A percentile compares a stretch with the other conserved stretches of the same genome.
Evolutionary conservation across 2,113 vertebrate species (phyloP).

Genomic region (Gobius niger): DNA sequence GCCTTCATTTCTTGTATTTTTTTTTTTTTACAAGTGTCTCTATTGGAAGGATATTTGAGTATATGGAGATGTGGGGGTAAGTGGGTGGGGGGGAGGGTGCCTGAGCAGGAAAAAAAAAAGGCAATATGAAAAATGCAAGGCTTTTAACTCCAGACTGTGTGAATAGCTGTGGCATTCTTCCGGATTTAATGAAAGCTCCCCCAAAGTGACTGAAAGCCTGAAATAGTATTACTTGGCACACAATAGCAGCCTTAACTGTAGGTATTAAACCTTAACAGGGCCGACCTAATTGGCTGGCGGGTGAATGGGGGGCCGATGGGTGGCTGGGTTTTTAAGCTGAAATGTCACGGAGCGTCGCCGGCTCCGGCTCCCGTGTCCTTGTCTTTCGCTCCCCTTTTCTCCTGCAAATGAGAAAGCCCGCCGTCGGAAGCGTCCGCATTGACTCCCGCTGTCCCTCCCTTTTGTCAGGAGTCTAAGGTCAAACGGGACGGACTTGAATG

Average conservation of each 20-base stretch:
- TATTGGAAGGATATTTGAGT: conserved; percentile 52
- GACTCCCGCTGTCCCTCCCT: conserved; percentile 33
- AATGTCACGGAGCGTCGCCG: conserved; percentile 61
- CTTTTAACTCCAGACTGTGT: conserved; percentile 59
- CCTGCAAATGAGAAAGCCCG: conserved; percentile 63
- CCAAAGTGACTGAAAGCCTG: conserved; percentile 69
- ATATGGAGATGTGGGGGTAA: conserved; percentile 29
- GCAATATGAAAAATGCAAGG: conserved; percentile 48
- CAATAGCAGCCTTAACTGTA: conserved; percentile 75
- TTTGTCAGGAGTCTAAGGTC: conserved; percentile 44
- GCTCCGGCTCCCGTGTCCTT: conserved; percentile 37
- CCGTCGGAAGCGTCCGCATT: conserved; percentile 64
- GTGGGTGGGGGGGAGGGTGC: conserved; percentile 3
- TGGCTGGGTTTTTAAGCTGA: conserved; percentile 52
- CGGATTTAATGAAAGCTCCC: conserved; percentile 75
- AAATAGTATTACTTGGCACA: conserved; percentile 71
- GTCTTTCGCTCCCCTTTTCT: conserved; percentile 45
- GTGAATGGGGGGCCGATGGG: conserved; percentile 59
- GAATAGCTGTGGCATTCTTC: conserved; percentile 73
- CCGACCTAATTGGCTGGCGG: conserved; percentile 71
- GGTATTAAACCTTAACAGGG: conserved; percentile 76
- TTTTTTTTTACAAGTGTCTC: conserved; percentile 52
- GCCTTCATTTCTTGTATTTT: conserved; percentile 8
- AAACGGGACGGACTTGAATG: not conserved
- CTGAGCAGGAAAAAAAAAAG: conserved; percentile 44